Evolutionary conservation across 2,113 vertebrate species (phyloP), one percentile per base, ranked within the genome.

Genomic region (Neodon shergylaensis): DNA sequence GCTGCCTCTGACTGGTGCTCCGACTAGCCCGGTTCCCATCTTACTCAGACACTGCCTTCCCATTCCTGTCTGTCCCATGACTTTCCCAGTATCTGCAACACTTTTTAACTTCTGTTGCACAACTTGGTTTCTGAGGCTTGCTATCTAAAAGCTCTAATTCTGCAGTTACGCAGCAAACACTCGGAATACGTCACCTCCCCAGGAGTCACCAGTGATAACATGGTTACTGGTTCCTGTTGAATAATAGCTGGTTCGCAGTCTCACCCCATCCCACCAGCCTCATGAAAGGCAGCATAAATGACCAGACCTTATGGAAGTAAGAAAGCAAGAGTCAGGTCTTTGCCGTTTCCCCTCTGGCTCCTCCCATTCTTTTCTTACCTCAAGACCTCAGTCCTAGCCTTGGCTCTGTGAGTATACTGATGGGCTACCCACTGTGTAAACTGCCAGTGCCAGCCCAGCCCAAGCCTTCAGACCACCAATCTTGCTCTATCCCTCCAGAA

Each of bases 201-300:
- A 16, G n/a, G 21, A 84, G 87, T 66, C 42, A 39, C 31, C 54
- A 44, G 44, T 3, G 42, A 68, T 14, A 76, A 82, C 3, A 44
- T 0, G 5, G 26, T 36, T 11, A 0, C 76, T 33, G 16, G 42
- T 87, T 26, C 21, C 42, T 36, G 36, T 73, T 19, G 16, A 66
- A 8, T 47, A n/a, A 14, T 19, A 3, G n/a, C 19, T 19, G 26
- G 21, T n/a, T 7, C 39, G 0, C 0, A 2, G 16, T 3, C 14
- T 13, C 10, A 24, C 0, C 1, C 3, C 0, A 0, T 3, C 28
- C 9, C 22, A 28, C 13, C 65, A 16, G 19, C 36, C 33, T 47
- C 17, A 0, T 0, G 12, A 70, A 47, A 33, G 31, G 21, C 33
- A 42, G 21, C 8, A 28, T 22, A 26, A 19, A 49, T 0, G 1